phyloP scores from a whole-genome alignment of 1,140 invertebrate species.

The Drosophila tropicalis region DNA sequence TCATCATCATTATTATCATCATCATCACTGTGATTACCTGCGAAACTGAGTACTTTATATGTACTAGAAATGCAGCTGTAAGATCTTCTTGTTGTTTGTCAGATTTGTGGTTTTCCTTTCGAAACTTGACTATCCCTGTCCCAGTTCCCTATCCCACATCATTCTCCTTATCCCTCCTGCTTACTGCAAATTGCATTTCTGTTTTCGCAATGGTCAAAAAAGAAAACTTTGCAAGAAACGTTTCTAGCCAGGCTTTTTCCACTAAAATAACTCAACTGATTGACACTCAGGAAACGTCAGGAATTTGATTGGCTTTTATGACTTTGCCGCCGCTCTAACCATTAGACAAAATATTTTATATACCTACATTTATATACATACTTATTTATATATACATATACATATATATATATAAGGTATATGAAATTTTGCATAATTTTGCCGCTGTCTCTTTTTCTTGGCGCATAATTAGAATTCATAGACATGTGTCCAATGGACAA shows the following conservation, averaged over 20 bases:
- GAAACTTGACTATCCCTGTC: slow-evolving; percentile 1
- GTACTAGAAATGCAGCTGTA: slow-evolving; percentile 13
- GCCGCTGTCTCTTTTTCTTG: slow-evolving; percentile 38
- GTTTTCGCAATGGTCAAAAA: slow-evolving; percentile 15
- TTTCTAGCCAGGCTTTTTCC: neutral
- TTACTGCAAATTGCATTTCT: neutral
- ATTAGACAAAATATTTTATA: slow-evolving; percentile 61
- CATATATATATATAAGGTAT: neutral
- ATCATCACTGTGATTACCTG: slow-evolving; percentile 57
- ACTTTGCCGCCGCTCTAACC: slow-evolving; percentile 52
- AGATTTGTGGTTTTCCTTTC: slow-evolving; percentile 54
- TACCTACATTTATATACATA: neutral
- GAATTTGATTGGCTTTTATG: slow-evolving; percentile 77
- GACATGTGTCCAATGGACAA: slow-evolving; percentile 59
- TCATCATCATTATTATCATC: slow-evolving; percentile 28
- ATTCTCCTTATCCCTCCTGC: neutral
- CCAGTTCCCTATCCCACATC: slow-evolving; percentile 1
- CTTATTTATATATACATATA: neutral
- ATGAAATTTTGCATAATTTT: slow-evolving; percentile 72
- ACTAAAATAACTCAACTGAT: slow-evolving; percentile 60
- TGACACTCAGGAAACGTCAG: slow-evolving; percentile 80
- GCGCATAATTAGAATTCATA: slow-evolving; percentile 74
- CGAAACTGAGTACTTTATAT: slow-evolving; percentile 15
- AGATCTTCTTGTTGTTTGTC: slow-evolving; percentile 45
- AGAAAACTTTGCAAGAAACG: slow-evolving; percentile 21